phyloP scores from a whole-genome alignment of 2,888 invertebrate species.

The Hirudinaria manillensis region DNA sequence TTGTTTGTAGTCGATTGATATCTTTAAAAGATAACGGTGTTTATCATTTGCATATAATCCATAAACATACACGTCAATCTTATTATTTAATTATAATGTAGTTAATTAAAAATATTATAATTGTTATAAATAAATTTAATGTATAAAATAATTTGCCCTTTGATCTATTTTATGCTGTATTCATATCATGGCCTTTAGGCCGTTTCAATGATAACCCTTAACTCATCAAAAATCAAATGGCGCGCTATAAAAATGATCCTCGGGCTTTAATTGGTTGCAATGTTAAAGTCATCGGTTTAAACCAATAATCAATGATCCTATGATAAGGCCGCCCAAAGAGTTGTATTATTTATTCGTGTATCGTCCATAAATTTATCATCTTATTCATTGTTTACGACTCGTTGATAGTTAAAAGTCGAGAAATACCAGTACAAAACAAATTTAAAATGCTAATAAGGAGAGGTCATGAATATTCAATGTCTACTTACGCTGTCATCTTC shows the following conservation, averaged over 20 bases:
- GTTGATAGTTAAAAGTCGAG: not conserved
- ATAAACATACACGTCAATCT: not conserved
- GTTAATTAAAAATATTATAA: not conserved
- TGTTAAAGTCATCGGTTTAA: no score
- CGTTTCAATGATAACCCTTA: no score
- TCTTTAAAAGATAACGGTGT: constrained; percentile 1
- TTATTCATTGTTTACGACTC: not conserved
- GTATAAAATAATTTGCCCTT: not conserved
- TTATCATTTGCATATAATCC: not conserved
- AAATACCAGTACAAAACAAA: not conserved
- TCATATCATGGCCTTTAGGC: no score
- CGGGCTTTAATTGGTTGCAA: no score
- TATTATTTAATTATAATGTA: not conserved
- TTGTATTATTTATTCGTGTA: no score
- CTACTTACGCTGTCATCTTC: constrained; percentile 12
- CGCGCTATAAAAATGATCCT: no score
- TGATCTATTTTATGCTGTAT: not conserved
- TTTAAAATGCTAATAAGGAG: not conserved
- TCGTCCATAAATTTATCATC: no score
- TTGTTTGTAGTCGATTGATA: constrained; percentile 18
- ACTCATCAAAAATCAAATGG: no score
- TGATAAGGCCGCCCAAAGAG: no score
- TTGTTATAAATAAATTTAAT: not conserved
- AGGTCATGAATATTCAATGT: not conserved
- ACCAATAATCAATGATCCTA: no score